Conservation (phyloP, 2,113 vertebrate genomes). For the Delphinapterus leucas region DNA sequence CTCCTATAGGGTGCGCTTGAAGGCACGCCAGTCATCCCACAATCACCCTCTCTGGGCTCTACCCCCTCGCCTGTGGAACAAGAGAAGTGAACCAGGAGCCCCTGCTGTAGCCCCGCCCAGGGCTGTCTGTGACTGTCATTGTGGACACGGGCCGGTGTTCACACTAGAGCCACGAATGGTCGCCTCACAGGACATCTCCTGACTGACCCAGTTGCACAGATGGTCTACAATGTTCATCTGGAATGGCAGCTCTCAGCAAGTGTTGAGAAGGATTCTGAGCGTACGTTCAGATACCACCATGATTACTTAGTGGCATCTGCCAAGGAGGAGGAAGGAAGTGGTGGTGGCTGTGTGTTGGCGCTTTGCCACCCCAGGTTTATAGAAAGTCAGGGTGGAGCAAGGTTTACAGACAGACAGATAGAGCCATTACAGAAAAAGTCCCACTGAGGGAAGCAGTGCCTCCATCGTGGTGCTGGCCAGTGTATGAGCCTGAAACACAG, state of each 20-base stretch:
- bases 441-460: accelerated
- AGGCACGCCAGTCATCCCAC: neutral
- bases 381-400: neutral
- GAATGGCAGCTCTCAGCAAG: accelerated
- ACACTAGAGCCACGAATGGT: accelerated
- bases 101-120: accelerated
- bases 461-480: accelerated
- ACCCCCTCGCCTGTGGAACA: neutral
- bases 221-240: accelerated
- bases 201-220: accelerated
- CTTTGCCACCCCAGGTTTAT: neutral
- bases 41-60: too few species aligned
- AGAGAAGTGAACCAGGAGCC: neutral
- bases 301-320: accelerated
- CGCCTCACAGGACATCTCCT: neutral
- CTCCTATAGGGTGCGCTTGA: accelerated
- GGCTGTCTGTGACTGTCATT: neutral
- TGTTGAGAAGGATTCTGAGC: neutral
- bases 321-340: neutral
- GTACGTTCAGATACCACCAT: accelerated
- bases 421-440: neutral
- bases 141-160: neutral
- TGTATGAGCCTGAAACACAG: neutral
- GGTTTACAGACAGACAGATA: neutral
- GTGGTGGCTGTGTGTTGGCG: accelerated